Percentiles rank a stretch among this genome's conserved stretches.
Conservation (phyloP, 2,113 vertebrate genomes). For the Pagrus major region DNA sequence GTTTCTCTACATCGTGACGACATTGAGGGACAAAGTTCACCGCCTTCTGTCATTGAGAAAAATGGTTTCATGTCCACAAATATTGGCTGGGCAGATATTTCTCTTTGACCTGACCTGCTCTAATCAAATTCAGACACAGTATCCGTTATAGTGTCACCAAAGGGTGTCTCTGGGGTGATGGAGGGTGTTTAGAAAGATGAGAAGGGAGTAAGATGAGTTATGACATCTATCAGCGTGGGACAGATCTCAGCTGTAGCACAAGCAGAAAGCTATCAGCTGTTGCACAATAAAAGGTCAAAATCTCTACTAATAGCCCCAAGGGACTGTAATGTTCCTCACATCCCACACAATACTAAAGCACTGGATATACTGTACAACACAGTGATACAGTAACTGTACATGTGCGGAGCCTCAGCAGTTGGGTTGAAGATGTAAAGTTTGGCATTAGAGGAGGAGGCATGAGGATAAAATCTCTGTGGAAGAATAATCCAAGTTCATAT, state of each 20-base stretch:
- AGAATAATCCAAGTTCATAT: not conserved
- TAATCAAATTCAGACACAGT: not conserved
- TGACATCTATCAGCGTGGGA: not conserved
- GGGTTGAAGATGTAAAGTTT: not conserved
- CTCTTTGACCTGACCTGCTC: not conserved
- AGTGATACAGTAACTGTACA: not conserved
- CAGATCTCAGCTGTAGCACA: not conserved
- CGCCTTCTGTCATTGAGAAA: not conserved
- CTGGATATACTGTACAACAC: not conserved
- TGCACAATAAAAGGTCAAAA: not conserved
- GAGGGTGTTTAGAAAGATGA: not conserved
- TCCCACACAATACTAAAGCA: not conserved
- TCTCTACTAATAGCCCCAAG: not conserved
- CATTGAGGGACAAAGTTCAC: not conserved
- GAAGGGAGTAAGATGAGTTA: not conserved
- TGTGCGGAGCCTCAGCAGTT: not conserved
- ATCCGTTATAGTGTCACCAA: not conserved
- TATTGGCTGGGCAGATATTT: constrained; percentile 17
- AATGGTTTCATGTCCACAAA: constrained; percentile 31
- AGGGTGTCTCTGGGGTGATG: not conserved
- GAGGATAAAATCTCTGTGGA: not conserved
- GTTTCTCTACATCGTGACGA: constrained; percentile 7
- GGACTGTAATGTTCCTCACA: not conserved
- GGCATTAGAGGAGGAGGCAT: not conserved
- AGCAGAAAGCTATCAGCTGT: not conserved